Base-by-base conservation (phyloP, 2,797 vertebrate genomes). In the Phaenicophaeus curvirostris region DNA sequence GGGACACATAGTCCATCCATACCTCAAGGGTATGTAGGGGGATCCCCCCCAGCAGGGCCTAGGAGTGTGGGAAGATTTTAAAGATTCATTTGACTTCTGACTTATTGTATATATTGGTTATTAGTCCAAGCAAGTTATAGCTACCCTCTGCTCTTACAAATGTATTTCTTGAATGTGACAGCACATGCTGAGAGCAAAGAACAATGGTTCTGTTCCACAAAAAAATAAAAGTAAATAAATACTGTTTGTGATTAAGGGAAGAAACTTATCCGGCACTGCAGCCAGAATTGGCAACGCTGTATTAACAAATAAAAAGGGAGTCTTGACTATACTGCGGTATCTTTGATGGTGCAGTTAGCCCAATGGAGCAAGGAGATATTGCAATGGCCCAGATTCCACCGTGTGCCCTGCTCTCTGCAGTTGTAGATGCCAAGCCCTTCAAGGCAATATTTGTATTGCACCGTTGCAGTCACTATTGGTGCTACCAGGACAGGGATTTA, bases 401-500 rank as follows among this genome's bases (percentile, higher is more conserved):
- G 53, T 33, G 39, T 66, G 73, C 6, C 14, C 80, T 71, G 72
- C 83, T 85, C 4, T 61, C 85, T 69, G 8, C 1, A 3, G 28
- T 5, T 88, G 33, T 82, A 79, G 83, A 76, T 87, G 85, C 87
- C 95, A 95, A 87, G 76, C 61, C 87, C 86, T 80, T 58, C 59
- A 46, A 78, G 62, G 75, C 81, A 90, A 39, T 18, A 31, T 83
- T 62, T 41, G 1, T 31, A 41, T 21, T 50, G 92, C 61, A 68
- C 76, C 8, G 21, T 83, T 69, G 80, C 39, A 94, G 92, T 66
- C 87, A 50, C 89, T 87, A 35, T 13, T 91, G 55, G 82, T 73
- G 86, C 85, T 76, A 93, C 84, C 39, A 93, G 81, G 85, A 90
- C 48, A 91, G 83, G 85, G 92, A 96, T 97, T 97, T 96, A 96